Percentiles rank a stretch among this genome's conserved stretches.
Evolutionary conservation across 2,797 vertebrate species (phyloP).

Genomic region (Triplophysa yarkandensis): DNA sequence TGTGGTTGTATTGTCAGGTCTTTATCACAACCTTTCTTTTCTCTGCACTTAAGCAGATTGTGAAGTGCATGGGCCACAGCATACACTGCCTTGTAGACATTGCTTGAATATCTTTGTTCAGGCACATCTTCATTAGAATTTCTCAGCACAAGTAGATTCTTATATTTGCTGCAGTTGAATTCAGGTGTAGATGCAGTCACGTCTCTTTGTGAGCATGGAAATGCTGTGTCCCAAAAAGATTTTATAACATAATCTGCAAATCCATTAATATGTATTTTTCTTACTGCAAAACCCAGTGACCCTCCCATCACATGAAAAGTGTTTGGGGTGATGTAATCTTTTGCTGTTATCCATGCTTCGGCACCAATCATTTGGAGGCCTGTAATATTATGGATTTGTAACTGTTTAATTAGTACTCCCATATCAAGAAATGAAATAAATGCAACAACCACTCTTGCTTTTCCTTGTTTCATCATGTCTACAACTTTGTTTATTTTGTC

Average conservation of each 20-base stretch:
- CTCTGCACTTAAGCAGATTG: constrained; percentile 21
- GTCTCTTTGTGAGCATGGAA: neutral
- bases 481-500: constrained; percentile 68
- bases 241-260: neutral
- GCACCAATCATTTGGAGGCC: constrained; percentile 74
- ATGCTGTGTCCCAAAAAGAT: neutral
- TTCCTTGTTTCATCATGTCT: constrained; percentile 61
- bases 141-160: neutral
- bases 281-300: constrained; percentile 64
- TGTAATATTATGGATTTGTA: constrained; percentile 51
- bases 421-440: neutral
- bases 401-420: neutral
- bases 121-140: neutral
- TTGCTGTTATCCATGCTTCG: constrained; percentile 75
- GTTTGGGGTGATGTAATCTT: constrained; percentile 70
- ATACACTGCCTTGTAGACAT: constrained; percentile 49
- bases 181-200: neutral
- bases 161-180: neutral
- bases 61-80: constrained; percentile 53
- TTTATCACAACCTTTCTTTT: neutral
- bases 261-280: neutral
- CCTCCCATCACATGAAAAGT: constrained; percentile 70
- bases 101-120: neutral
- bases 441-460: neutral
- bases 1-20: neutral